Conservation (phyloP, 2,113 vertebrate genomes). For the Xiphias gladius region DNA sequence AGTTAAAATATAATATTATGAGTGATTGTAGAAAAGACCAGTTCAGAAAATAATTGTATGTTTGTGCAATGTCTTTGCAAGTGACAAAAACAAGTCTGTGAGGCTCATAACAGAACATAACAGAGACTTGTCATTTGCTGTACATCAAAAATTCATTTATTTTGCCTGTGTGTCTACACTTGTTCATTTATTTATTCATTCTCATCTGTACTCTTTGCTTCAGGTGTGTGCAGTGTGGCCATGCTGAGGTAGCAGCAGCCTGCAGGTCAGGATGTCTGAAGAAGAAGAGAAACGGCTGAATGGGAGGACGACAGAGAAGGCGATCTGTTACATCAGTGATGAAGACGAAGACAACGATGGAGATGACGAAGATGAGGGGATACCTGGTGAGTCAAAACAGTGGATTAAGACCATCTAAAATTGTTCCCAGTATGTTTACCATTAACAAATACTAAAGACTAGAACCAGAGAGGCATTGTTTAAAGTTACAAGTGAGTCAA, state of each 20-base stretch:
- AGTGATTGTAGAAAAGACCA: no score
- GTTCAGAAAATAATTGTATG: no score
- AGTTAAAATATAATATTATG: no score
- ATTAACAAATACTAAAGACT: no score
- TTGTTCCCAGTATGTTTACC: background rate
- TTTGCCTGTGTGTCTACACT: background rate
- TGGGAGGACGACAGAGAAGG: background rate
- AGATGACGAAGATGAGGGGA: conserved; percentile 58
- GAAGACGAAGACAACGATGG: conserved; percentile 38
- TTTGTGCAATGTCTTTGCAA: no score
- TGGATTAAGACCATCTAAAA: background rate
- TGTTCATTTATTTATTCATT: background rate
- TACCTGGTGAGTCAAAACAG: conserved; percentile 53
- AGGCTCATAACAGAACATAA: background rate
- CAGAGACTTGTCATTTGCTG: background rate
- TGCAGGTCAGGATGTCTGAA: conserved; percentile 65
- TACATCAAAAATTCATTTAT: background rate
- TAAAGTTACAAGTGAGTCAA: no score
- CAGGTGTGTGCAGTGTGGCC: conserved; percentile 44
- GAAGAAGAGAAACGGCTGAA: conserved; percentile 43
- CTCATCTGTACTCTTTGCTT: background rate
- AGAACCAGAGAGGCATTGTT: no score
- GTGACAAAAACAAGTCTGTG: no score
- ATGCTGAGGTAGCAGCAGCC: conserved; percentile 70
- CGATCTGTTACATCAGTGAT: conserved; percentile 46